Evolutionary conservation across 2,113 vertebrate species (phyloP).

Genomic region (Thymallus thymallus): DNA sequence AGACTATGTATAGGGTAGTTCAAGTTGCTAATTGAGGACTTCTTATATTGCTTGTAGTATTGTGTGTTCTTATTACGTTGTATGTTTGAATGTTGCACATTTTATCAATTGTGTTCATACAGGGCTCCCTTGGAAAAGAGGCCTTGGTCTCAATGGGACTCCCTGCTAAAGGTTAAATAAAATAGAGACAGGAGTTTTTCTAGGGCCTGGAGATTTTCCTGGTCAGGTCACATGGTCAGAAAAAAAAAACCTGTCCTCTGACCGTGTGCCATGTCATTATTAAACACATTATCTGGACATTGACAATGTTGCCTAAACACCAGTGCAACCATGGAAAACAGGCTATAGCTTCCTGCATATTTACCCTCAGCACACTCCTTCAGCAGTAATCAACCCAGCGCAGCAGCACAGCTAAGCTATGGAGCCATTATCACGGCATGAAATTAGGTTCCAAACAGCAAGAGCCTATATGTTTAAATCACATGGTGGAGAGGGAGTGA

Average conservation of each 20-base stretch:
- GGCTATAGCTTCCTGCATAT: slow-evolving; percentile 4
- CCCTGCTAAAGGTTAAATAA: slow-evolving; percentile 5
- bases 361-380: background rate
- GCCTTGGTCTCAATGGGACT: background rate
- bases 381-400: slow-evolving; percentile 5
- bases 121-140: no score
- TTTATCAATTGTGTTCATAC: no score
- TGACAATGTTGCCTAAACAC: slow-evolving; percentile 34
- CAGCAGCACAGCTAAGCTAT: slow-evolving; percentile 30
- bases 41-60: no score
- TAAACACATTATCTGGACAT: background rate
- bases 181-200: background rate
- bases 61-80: no score
- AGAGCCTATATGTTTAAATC: slow-evolving; percentile 38
- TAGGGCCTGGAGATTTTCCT: no score
- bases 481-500: background rate
- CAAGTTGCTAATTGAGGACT: slow-evolving; percentile 12
- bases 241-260: no score
- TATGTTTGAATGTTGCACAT: no score
- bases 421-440: slow-evolving; percentile 30
- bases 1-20: background rate
- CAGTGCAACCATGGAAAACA: background rate
- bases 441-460: slow-evolving; percentile 43
- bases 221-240: no score
- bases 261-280: no score